Evolutionary conservation across 2,797 vertebrate genomes (phyloP).

Genomic region (Remorina albescens): DNA sequence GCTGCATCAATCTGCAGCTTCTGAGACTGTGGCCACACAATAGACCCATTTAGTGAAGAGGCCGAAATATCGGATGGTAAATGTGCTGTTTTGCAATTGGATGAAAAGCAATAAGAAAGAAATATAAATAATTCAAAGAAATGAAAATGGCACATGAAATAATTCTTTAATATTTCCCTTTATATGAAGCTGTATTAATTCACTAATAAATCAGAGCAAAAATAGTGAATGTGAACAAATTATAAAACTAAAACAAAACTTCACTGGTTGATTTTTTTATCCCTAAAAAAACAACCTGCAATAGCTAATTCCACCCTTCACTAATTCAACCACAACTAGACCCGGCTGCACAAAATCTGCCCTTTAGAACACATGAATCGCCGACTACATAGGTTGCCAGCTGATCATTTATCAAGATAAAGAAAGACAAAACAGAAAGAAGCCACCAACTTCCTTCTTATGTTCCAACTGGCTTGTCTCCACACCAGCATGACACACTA

Average conservation of each 20-base stretch:
- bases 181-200: slow-evolving; percentile 18
- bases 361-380: background rate
- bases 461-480: slow-evolving; percentile 16
- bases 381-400: background rate
- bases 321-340: background rate
- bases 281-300: background rate
- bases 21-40: slow-evolving; percentile 43
- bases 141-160: slow-evolving; percentile 20
- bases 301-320: background rate
- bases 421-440: background rate
- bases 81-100: slow-evolving; percentile 39
- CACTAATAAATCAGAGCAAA: background rate
- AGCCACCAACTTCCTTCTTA: slow-evolving; percentile 1
- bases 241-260: background rate
- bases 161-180: slow-evolving; percentile 28
- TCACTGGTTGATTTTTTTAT: background rate
- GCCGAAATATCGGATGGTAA: slow-evolving; percentile 24
- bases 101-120: no score
- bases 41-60: slow-evolving; percentile 13
- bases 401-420: background rate
- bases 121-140: slow-evolving; percentile 40
- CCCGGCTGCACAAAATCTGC: background rate
- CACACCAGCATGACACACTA: slow-evolving; percentile 1
- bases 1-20: slow-evolving; percentile 62
- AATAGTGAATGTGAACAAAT: no score